Evolutionary conservation across 2,797 vertebrate species (phyloP), one percentile per base, ranked within the genome.

Genomic region (Steatocranus sp.): DNA sequence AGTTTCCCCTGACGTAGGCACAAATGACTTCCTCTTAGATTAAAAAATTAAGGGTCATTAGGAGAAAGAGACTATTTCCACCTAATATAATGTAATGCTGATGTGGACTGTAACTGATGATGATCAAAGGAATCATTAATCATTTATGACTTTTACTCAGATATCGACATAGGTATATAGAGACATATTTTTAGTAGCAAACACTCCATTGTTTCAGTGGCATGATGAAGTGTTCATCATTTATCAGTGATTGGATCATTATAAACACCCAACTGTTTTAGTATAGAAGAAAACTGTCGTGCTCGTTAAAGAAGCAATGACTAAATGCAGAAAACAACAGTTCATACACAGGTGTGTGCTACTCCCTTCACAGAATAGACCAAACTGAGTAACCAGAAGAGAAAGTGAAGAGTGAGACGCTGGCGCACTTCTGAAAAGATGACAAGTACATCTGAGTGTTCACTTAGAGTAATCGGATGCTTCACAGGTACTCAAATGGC

Each of bases 1-100:
- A 46, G 23, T 18, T 46, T 70, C 14, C 23, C 43, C 63, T 43
- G 38, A 17, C 0, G 1, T 41, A 23, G 0, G 20, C 38, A 68
- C 36, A 17, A 41, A 41, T 68, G 14, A 15, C 0, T 41, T 43
- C 12, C 63, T 68, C 23, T 73, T 73, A 73, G 0, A 11, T 41
- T 73, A 30, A 18, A 43, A 70, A 27, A 46, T 2, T 25, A 46
- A 18, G 1, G 15, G 23, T 70, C 66, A 46, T 18, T 25, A 70
- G 38, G 41, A 70, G 23, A 70, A 46, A 27, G 41, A 27, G 23
- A 46, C 23, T 27, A 70, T 70, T 70, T 70, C 14, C 66, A 70
- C 23, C 23, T 46, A 18, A 70, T 27, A 27, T 46, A 70, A 70
- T 9, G 10, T 17, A 11, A 23, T 18, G 38, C 15, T 70, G 66